These are phyloP conservation scores for Passer domesticus DNA, from an alignment of 2,113 vertebrate genomes.

Conservation along the genomic window DNA sequence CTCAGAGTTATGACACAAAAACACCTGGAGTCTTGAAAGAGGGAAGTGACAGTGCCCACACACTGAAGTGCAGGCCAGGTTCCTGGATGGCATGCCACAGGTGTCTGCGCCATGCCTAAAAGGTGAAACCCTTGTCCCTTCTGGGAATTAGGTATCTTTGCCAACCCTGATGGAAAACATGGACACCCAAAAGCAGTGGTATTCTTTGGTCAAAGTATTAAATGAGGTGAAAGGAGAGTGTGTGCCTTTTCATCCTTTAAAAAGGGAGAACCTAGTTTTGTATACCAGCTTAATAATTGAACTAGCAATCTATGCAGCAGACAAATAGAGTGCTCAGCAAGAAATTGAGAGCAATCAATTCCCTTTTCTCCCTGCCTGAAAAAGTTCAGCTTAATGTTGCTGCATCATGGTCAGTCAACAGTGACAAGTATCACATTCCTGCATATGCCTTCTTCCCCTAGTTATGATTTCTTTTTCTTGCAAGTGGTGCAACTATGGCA, in stretches of 20 bases:
- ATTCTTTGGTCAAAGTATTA: background rate
- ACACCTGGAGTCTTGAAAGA: background rate
- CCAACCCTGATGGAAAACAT: background rate
- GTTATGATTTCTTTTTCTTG: background rate
- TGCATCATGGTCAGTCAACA: background rate
- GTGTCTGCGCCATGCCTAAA: background rate
- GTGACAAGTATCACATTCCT: background rate
- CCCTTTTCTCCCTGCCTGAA: background rate
- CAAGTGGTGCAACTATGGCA: background rate
- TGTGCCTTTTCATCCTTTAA: background rate
- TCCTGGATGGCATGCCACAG: fast-evolving
- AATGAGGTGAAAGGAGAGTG: background rate
- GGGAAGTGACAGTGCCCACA: background rate
- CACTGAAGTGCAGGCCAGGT: background rate
- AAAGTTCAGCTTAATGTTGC: background rate
- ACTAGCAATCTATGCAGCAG: background rate
- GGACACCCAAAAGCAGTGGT: background rate
- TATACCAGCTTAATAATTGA: background rate
- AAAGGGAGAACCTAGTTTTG: background rate
- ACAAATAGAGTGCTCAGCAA: background rate
- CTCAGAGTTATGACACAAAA: background rate
- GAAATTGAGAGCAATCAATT: background rate
- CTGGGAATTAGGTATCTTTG: background rate
- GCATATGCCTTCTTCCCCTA: background rate
- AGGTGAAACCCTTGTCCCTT: background rate